Base-by-base conservation (phyloP, 2,113 vertebrate species). In the Lathamus discolor region DNA sequence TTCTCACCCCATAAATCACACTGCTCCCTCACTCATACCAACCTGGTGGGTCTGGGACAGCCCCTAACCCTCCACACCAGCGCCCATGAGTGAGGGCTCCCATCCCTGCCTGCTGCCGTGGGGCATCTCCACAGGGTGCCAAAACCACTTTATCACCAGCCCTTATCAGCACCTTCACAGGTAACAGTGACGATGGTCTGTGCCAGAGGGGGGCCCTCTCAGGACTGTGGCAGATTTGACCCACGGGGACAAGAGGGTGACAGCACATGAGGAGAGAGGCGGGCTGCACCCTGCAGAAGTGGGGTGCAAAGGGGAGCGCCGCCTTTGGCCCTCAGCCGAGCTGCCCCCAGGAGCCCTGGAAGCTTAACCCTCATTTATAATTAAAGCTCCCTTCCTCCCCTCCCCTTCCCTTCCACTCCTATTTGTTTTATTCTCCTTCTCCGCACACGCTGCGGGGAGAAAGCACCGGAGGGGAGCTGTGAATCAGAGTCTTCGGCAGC, bases 341-440 rank as follows among this genome's bases (percentile, higher is more conserved):
- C 91, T 76, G 75, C 92, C 88, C 43, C 13, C 46, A n/a, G 93
- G 86, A 91, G 88, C 84, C 63, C 77, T 67, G 76, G 51, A n/a
- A 96, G 92, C 74, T 97, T 96, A 96, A 83, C 79, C 78, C 79
- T 96, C 95, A 92, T 97, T 80, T 94, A 96, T 96, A 93, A 97
- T 97, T 96, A 85, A 97, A 90, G 52, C 52, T 85, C 66, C 69
- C 77, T 90, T 66, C 86, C 63, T 82, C 74, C 37, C 83, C 43
- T 95, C 83, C 55, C 20, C 55, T 95, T 95, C 70, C 80, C 83
- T 94, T 96, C 93, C 20, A 46, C 49, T 90, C 85, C 75, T 96
- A 96, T 97, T 95, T 96, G 90, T 96, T 92, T 96, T 68, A 90
- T 79, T 85, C 86, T 88, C 88, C 88, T 54, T 83, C 35, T 22